Evolutionary conservation across 2,797 vertebrate genomes (phyloP).

Genomic region (Danio kyathit): DNA sequence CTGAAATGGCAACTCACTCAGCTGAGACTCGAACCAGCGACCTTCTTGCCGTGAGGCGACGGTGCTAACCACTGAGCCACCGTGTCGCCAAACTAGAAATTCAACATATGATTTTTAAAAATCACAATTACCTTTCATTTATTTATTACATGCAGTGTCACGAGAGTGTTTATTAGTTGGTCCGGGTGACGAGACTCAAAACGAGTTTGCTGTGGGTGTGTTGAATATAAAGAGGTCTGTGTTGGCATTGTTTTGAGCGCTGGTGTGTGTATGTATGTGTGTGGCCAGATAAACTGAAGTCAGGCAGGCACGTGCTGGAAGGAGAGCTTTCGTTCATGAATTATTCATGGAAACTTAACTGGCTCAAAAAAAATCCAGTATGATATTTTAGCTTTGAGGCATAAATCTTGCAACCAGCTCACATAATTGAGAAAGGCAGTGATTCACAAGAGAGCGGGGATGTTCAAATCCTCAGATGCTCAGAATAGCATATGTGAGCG

Average conservation of each 20-base stretch:
- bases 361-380: constrained; percentile 32
- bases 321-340: constrained; percentile 38
- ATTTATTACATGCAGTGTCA: neutral
- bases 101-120: too few relatives aligned
- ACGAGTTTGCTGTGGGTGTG: constrained; percentile 7
- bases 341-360: constrained; percentile 47
- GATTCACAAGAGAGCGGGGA: constrained; percentile 14
- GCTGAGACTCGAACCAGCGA: too few relatives aligned
- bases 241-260: constrained; percentile 26
- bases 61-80: too few relatives aligned
- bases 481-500: constrained; percentile 35
- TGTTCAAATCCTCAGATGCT: constrained; percentile 42
- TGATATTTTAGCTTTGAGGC: constrained; percentile 43
- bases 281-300: constrained; percentile 26
- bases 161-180: neutral
- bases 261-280: neutral
- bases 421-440: constrained; percentile 38
- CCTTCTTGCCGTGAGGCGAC: too few relatives aligned
- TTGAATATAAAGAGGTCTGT: constrained; percentile 12
- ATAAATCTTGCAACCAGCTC: constrained; percentile 21
- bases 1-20: too few relatives aligned
- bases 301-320: constrained; percentile 10
- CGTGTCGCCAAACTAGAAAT: too few relatives aligned
- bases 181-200: neutral
- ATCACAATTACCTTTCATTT: too few relatives aligned